Conservation (phyloP, 2,797 vertebrate genomes). For the Acanthis flammea region DNA sequence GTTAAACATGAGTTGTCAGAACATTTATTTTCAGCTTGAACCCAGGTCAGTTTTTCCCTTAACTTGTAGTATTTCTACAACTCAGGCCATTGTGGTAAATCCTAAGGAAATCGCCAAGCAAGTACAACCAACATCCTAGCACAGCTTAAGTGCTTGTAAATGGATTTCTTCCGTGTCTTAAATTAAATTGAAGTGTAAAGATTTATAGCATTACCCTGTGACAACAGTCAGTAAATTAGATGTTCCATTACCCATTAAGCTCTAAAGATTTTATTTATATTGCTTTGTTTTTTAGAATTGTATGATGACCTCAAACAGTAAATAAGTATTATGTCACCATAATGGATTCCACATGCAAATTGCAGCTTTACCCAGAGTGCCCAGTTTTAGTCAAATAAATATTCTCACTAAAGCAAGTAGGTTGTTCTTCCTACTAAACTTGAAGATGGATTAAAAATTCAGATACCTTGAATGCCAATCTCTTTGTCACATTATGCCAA, state of each 20-base stretch:
- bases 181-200: slow-evolving; percentile 14
- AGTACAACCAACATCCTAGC: not conserved
- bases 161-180: slow-evolving; percentile 17
- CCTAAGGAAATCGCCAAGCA: slow-evolving; percentile 6
- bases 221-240: slow-evolving; percentile 5
- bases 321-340: slow-evolving; percentile 15
- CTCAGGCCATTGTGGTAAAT: not conserved
- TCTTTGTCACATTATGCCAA: not conserved
- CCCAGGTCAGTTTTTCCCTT: not conserved
- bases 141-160: slow-evolving; percentile 14
- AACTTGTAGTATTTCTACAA: not conserved
- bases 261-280: slow-evolving; percentile 23
- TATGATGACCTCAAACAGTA: not conserved
- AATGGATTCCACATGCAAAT: slow-evolving; percentile 23
- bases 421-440: not conserved
- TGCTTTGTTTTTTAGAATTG: not conserved
- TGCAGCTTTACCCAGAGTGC: not conserved
- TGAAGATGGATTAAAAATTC: not conserved
- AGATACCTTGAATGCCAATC: not conserved
- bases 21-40: slow-evolving; percentile 35
- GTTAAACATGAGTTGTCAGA: slow-evolving; percentile 28
- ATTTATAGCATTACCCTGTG: not conserved
- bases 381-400: slow-evolving; percentile 13
- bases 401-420: not conserved
- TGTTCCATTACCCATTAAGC: slow-evolving; percentile 10